Base-by-base conservation (phyloP, 1,140 invertebrate genomes). In the Hylaeus anthracinus region DNA sequence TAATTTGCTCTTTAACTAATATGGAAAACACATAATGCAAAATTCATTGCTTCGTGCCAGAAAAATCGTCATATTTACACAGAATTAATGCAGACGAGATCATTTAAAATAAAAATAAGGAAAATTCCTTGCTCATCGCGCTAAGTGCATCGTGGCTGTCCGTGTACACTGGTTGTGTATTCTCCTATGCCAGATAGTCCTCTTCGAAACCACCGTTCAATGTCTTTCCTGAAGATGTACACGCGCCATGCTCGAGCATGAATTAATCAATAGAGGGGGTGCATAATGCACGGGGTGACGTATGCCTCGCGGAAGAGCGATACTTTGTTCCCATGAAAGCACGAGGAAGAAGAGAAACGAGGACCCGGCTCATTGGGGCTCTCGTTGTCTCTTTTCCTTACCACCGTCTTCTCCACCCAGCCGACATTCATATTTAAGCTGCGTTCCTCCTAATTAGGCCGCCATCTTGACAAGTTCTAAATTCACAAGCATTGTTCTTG, bases 391-490 rank as follows among this genome's bases (percentile, higher is more conserved):
- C n/a, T 73, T 63, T 72, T 64, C 71, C 58, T 75, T 72, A 69
- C 14, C 9, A 64, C 41, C 63, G 66, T 51, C 26, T 88, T 75
- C 45, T 43, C 10, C 9, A 48, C 72, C 61, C 63, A 55, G 39
- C 67, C 74, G 75, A 78, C 83, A 86, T 89, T 90, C 78, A 88
- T 89, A 90, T 88, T 91, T 86, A 84, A 89, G 79, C 66, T 72
- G 78, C 67, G 84, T 79, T 89, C 70, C 83, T 86, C 66, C 86
- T 90, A 92, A 91, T 92, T 91, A 89, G 89, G 84, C 72, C 79
- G 83, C 79, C 86, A 86, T 90, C 84, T 85, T 78, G 66, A 53
- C 75, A 67, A 81, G 70, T 66, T 81, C 83, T 81, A 81, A 85
- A 86, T 85, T 80, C 79, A 78, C 78, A 45, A 86, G 84, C 73